Evolutionary conservation across 2,797 vertebrate genomes (phyloP), one percentile per base, ranked within the genome.

Genomic region (Oreonectes daqikongensis): DNA sequence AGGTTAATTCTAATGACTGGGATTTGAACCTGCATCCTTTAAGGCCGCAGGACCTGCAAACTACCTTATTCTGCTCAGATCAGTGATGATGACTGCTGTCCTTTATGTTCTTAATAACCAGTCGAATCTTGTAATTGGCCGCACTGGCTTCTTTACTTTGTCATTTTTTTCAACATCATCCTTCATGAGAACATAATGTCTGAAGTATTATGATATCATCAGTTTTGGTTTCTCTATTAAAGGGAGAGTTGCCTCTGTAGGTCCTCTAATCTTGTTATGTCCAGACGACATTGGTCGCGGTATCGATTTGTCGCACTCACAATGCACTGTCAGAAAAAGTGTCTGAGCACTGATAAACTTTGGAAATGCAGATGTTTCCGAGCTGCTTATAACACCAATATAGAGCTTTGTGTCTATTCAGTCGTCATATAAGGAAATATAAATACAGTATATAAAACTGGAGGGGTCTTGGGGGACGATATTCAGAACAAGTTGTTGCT

Each of bases 171-270:
- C 72, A 67, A 68, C 70, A 26, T 66, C 82, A 84, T 82, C 77
- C 70, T 67, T 84, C 82, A 81, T 81, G 77, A 83, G 73, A 77
- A 77, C 82, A 77, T 81, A 68, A 74, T 84, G 82, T 84, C 80
- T 84, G 80, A 84, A 82, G 74, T 84, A 84, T 82, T 84, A 82
- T 84, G 77, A 75, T 79, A 63, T 78, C 82, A 81, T 77, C 70
- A n/a, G 70, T 82, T 84, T 84, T 83, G 82, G 82, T 71, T 84
- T 84, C 82, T 84, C 80, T 77, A 84, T 84, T 84, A 84, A 84
- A 84, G 82, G 81, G 82, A 84, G 79, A 80, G 78, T 84, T 84
- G 82, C 82, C 82, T 84, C 74, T 75, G 72, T 76, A 76, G 74
- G 74, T 76, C 65, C 65, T 76, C 80, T 81, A 72, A 82, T 78